phyloP scores from a whole-genome alignment of 1,140 invertebrate genomes.

The Babylonia areolata region DNA sequence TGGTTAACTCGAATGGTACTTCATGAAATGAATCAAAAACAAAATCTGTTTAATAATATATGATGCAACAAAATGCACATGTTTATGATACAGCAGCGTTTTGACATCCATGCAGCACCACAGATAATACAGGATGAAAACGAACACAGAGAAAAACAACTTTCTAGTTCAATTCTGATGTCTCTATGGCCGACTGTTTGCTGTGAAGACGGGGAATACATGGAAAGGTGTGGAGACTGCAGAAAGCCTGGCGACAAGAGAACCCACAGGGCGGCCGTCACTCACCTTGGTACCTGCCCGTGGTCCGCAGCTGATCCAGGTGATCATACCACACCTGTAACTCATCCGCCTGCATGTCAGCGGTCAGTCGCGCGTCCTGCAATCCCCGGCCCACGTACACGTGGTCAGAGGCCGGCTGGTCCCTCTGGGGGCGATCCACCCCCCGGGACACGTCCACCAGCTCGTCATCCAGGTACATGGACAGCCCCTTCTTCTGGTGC shows the following conservation, averaged over 20 bases:
- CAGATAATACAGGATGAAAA: neutral
- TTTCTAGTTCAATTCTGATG: no score
- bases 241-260: neutral
- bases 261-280: neutral
- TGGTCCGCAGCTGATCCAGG: slow-evolving; percentile 53
- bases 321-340: slow-evolving; percentile 71
- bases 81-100: neutral
- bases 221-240: neutral
- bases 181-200: no score
- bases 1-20: no score
- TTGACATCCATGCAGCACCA: neutral
- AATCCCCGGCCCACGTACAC: slow-evolving; percentile 61
- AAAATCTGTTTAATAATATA: slow-evolving; percentile 1
- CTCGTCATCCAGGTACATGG: slow-evolving; percentile 64
- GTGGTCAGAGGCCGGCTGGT: slow-evolving; percentile 51
- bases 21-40: no score
- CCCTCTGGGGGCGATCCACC: slow-evolving; percentile 41
- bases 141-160: neutral
- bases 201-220: no score
- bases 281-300: slow-evolving; percentile 62
- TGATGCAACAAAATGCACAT: slow-evolving; percentile 4
- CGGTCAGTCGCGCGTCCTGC: slow-evolving; percentile 36
- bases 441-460: slow-evolving; percentile 47
- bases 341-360: slow-evolving; percentile 68
- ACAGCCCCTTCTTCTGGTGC: slow-evolving; percentile 66